phyloP scores from a whole-genome alignment of 2,797 vertebrate species.

The Acipenser ruthenus region DNA sequence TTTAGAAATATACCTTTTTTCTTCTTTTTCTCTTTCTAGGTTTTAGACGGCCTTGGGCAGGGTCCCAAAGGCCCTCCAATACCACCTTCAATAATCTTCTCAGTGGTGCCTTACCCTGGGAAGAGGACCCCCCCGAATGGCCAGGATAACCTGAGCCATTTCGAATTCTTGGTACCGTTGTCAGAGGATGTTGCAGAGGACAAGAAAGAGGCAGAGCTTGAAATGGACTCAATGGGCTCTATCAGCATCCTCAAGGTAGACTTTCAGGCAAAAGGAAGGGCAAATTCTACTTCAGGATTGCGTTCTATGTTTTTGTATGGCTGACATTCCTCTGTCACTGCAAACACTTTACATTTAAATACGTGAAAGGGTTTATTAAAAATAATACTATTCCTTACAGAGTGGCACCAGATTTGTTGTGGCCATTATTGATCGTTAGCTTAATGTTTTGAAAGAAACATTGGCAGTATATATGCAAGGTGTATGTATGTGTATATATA shows the following conservation, averaged over 20 bases:
- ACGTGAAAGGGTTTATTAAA: no score
- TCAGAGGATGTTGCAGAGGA: slow-evolving; percentile 36
- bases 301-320: no score
- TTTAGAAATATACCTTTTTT: no score
- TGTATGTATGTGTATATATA: not conserved
- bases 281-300: no score
- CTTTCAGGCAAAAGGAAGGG: no score
- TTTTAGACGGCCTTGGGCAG: slow-evolving; percentile 67
- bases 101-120: slow-evolving; percentile 59
- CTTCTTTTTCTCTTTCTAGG: slow-evolving; percentile 42
- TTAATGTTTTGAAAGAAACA: no score
- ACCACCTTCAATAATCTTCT: slow-evolving; percentile 56
- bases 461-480: no score
- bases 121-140: slow-evolving; percentile 27
- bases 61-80: slow-evolving; percentile 59
- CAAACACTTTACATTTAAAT: no score
- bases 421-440: no score
- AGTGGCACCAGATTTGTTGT: no score
- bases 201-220: slow-evolving; percentile 41
- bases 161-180: slow-evolving; percentile 53
- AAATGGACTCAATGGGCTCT: slow-evolving; percentile 21
- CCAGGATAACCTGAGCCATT: slow-evolving; percentile 43
- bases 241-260: slow-evolving; percentile 41
- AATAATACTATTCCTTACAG: no score
- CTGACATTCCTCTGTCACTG: no score